phyloP scores from a whole-genome alignment of 2,113 vertebrate species.

The Brachionichthys hirsutus region DNA sequence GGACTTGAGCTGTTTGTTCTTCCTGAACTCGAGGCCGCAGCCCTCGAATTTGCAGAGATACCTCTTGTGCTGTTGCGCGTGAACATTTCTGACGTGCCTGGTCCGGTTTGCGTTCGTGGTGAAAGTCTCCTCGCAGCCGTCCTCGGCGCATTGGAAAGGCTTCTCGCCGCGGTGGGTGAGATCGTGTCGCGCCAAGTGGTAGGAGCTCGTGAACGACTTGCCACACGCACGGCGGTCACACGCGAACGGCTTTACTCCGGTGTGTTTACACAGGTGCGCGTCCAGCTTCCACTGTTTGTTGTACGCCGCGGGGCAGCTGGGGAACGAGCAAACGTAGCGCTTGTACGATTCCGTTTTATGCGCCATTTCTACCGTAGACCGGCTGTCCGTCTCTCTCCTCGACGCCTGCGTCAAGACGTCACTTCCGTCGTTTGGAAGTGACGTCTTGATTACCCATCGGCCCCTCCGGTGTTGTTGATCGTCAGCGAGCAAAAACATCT shows the following conservation, averaged over 20 bases:
- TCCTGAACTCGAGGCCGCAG: constrained; percentile 86
- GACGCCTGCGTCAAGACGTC: too few relatives aligned
- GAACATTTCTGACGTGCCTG: constrained; percentile 82
- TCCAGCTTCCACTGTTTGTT: constrained; percentile 74
- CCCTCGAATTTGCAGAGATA: constrained; percentile 77
- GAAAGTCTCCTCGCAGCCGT: constrained; percentile 83
- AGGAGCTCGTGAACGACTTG: constrained; percentile 83
- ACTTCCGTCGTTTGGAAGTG: too few relatives aligned
- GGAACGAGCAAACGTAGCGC: constrained; percentile 63
- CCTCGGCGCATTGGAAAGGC: constrained; percentile 79
- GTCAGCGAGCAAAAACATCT: too few relatives aligned
- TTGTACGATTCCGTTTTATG: constrained; percentile 5
- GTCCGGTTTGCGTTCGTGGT: constrained; percentile 83
- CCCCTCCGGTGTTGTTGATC: too few relatives aligned
- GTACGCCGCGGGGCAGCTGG: constrained; percentile 53
- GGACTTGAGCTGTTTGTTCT: constrained; percentile 88
- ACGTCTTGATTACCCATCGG: too few relatives aligned
- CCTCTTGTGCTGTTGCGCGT: constrained; percentile 71
- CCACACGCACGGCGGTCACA: constrained; percentile 80
- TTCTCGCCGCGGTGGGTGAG: constrained; percentile 85
- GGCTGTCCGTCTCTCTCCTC: too few relatives aligned
- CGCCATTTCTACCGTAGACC: constrained; percentile 25
- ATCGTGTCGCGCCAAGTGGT: constrained; percentile 82
- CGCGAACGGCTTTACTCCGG: constrained; percentile 75
- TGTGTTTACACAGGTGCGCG: constrained; percentile 69